Evolutionary conservation across 2,113 vertebrate genomes (phyloP).

Genomic region (Megaceryle maxima): DNA sequence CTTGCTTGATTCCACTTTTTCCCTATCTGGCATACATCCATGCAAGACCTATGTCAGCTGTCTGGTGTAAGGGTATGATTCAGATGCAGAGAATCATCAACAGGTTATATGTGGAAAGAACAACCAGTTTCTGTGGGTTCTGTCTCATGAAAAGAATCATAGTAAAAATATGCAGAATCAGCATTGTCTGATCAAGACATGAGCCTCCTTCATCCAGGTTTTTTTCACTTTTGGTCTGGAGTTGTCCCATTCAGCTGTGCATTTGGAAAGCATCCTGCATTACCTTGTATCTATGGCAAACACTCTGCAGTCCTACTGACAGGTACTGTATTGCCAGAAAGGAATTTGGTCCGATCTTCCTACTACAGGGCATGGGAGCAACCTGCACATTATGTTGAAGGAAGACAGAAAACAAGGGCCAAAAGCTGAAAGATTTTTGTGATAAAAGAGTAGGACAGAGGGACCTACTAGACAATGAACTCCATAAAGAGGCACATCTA

Average conservation of each 20-base stretch:
- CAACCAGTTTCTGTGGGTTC: not conserved
- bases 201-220: not conserved
- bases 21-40: not conserved
- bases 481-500: not conserved
- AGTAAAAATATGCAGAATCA: not conserved
- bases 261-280: not conserved
- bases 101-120: not conserved
- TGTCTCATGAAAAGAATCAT: not conserved
- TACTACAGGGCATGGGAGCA: not conserved
- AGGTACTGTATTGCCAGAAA: not conserved
- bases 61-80: not conserved
- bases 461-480: not conserved
- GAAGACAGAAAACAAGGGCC: not conserved
- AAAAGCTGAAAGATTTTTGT: not conserved
- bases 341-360: not conserved
- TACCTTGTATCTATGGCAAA: not conserved
- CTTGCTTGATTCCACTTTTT: not conserved
- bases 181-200: not conserved
- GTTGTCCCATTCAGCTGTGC: not conserved
- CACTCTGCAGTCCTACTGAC: not conserved
- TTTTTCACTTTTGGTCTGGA: not conserved
- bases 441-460: not conserved
- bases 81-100: not conserved
- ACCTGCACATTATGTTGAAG: not conserved
- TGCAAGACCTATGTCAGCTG: not conserved